These are phyloP conservation scores for Drosophila subpulchrella DNA, from an alignment of 1,140 invertebrate genomes.

Conservation along the genomic window DNA sequence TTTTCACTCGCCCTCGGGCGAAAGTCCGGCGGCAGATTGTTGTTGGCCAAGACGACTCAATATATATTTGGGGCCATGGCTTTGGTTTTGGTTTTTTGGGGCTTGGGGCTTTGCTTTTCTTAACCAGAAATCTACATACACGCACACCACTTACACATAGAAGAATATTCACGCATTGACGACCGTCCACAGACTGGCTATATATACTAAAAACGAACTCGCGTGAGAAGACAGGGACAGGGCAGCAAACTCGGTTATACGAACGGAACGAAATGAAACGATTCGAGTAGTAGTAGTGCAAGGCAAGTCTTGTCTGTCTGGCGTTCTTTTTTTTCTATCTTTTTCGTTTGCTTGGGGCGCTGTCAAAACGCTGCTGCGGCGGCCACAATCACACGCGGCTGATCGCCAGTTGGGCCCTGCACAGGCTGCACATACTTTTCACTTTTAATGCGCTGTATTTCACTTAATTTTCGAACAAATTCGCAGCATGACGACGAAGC, in stretches of 20 bases:
- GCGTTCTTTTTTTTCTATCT: constrained; percentile 23
- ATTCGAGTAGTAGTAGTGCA: constrained; percentile 54
- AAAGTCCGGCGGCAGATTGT: constrained; percentile 52
- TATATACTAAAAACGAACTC: constrained; percentile 79
- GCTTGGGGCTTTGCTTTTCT: constrained; percentile 40
- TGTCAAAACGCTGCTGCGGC: constrained; percentile 33
- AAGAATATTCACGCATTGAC: constrained; percentile 79
- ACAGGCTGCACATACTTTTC: constrained; percentile 65
- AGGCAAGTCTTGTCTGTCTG: constrained; percentile 67
- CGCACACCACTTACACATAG: constrained; percentile 77
- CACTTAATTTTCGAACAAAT: constrained; percentile 73
- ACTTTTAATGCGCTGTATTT: constrained; percentile 62
- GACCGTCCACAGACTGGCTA: constrained; percentile 78
- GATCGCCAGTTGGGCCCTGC: constrained; percentile 49
- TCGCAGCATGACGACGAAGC: constrained; percentile 68
- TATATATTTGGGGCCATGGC: constrained; percentile 30
- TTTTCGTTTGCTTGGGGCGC: constrained; percentile 43
- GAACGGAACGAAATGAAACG: constrained; percentile 56
- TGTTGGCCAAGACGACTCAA: constrained; percentile 17
- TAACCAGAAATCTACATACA: constrained; percentile 57
- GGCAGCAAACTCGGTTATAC: constrained; percentile 68
- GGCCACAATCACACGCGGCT: constrained; percentile 50
- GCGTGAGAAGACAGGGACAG: constrained; percentile 64
- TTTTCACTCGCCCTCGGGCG: constrained; percentile 53
- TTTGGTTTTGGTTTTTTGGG: constrained; percentile 6